Evolutionary conservation across 2,797 vertebrate genomes (phyloP).

Genomic region (Galago senegalensis): DNA sequence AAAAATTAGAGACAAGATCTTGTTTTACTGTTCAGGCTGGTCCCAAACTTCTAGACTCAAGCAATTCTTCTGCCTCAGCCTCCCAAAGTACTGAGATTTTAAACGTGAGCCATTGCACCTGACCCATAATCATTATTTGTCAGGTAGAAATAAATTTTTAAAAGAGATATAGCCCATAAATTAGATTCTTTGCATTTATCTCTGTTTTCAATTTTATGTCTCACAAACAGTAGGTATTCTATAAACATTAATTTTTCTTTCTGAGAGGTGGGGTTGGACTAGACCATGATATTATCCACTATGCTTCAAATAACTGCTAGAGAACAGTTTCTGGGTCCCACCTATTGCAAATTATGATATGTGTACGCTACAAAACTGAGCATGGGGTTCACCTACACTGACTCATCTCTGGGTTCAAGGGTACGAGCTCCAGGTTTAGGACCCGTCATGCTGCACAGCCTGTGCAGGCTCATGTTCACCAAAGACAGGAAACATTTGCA

Average conservation of each 20-base stretch:
- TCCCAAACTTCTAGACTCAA: too few relatives aligned
- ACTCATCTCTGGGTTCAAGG: not conserved
- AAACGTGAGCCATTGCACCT: too few relatives aligned
- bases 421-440: too few relatives aligned
- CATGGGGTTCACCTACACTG: fast-evolving
- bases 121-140: not conserved
- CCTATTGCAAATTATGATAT: not conserved
- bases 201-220: not conserved
- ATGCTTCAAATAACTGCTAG: fast-evolving
- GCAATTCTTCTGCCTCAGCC: too few relatives aligned
- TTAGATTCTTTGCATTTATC: not conserved
- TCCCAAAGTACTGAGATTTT: too few relatives aligned
- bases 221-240: not conserved
- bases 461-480: not conserved
- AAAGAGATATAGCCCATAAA: not conserved
- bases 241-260: not conserved
- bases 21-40: too few relatives aligned
- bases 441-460: not conserved
- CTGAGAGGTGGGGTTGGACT: not conserved
- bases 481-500: fast-evolving
- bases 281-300: not conserved
- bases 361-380: not conserved
- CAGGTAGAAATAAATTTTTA: not conserved
- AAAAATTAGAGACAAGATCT: too few relatives aligned
- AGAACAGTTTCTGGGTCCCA: not conserved